phyloP scores from a whole-genome alignment of 2,888 invertebrate species.

The Shargacucullia verbasci region DNA sequence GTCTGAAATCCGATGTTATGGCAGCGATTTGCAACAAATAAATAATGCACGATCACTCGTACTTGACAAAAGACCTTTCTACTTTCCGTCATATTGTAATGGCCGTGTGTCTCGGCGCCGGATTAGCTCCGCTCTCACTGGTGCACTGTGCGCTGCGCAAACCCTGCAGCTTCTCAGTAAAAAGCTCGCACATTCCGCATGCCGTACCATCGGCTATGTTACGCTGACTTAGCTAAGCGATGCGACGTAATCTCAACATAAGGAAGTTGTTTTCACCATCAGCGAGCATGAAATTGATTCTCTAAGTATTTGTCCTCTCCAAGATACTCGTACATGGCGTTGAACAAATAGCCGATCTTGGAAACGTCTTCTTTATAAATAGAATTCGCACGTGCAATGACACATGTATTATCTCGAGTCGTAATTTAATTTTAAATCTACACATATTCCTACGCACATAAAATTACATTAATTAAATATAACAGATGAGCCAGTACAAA shows the following conservation, averaged over 20 bases:
- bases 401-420: constrained; percentile 15
- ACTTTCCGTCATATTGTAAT: no score
- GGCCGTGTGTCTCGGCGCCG: neutral
- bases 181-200: constrained; percentile 44
- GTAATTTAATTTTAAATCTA: constrained; percentile 22
- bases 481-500: constrained; percentile 9
- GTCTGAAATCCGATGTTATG: no score
- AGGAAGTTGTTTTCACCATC: constrained; percentile 25
- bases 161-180: constrained; percentile 32
- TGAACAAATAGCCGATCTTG: constrained; percentile 9
- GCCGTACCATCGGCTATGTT: constrained; percentile 10
- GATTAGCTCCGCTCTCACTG: constrained; percentile 47
- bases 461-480: constrained; percentile 20
- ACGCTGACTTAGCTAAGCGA: constrained; percentile 28
- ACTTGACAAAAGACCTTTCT: no score
- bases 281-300: constrained; percentile 5
- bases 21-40: no score
- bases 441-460: constrained; percentile 21
- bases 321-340: constrained; percentile 13
- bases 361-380: constrained; percentile 21
- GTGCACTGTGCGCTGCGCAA: constrained; percentile 17
- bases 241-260: constrained; percentile 41
- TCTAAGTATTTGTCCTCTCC: neutral
- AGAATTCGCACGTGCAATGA: constrained; percentile 34
- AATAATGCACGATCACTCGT: no score